A percentile compares a stretch with the other conserved stretches of the same genome.
Conservation (phyloP, 1,140 invertebrate species). For the Scaptomyza pallida region DNA sequence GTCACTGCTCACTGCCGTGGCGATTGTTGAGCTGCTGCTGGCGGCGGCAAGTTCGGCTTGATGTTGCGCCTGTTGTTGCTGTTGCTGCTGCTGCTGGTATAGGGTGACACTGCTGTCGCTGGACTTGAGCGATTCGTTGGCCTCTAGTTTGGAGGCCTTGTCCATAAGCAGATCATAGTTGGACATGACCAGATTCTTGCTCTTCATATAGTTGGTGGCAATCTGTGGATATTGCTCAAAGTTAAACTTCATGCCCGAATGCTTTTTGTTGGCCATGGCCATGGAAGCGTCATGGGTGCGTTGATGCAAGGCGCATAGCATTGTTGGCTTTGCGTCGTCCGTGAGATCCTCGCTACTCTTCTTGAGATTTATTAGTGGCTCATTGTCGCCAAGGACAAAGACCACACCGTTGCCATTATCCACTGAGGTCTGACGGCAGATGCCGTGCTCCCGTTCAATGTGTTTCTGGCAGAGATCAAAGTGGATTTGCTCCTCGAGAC, state of each 20-base stretch:
- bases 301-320: slow-evolving; percentile 84
- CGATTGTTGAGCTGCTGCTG: slow-evolving; percentile 50
- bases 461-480: slow-evolving; percentile 77
- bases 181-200: slow-evolving; percentile 88
- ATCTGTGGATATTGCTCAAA: slow-evolving; percentile 89
- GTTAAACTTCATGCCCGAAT: slow-evolving; percentile 89
- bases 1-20: slow-evolving; percentile 79
- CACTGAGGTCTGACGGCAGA: slow-evolving; percentile 49
- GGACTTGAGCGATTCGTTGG: slow-evolving; percentile 58
- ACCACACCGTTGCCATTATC: slow-evolving; percentile 85
- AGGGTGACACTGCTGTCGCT: slow-evolving; percentile 71
- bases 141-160: slow-evolving; percentile 83
- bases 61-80: slow-evolving; percentile 35
- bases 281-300: slow-evolving; percentile 84
- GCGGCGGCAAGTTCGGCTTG: slow-evolving; percentile 48
- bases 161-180: slow-evolving; percentile 87
- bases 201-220: slow-evolving; percentile 89
- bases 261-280: slow-evolving; percentile 84
- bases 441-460: slow-evolving; percentile 75
- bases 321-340: slow-evolving; percentile 17
- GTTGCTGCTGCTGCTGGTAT: slow-evolving; percentile 36
- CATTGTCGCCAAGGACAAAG: slow-evolving; percentile 91
- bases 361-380: slow-evolving; percentile 85
- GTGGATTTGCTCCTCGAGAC: slow-evolving; percentile 80
- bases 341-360: slow-evolving; percentile 79